Percentiles rank a stretch among this genome's conserved stretches.
Evolutionary conservation across 2,113 vertebrate genomes (phyloP).

Genomic region (Melanotaenia duboulayi): DNA sequence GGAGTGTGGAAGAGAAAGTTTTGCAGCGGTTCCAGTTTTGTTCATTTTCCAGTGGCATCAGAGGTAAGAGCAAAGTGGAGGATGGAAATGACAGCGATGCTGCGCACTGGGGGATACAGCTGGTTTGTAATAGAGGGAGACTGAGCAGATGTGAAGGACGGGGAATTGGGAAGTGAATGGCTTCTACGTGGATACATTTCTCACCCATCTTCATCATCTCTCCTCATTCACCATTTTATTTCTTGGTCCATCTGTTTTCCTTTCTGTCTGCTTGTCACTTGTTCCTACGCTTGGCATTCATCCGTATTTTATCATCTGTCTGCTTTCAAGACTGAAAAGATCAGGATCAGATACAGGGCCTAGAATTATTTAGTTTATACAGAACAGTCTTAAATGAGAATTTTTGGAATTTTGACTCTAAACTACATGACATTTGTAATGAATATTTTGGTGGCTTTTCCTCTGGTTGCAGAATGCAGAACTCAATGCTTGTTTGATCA

Average conservation of each 20-base stretch:
- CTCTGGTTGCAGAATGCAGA: too few species aligned
- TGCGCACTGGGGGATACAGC: constrained; percentile 54
- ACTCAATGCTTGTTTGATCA: not conserved
- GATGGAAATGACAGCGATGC: constrained; percentile 67
- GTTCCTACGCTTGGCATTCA: constrained; percentile 28
- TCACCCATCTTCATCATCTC: constrained; percentile 51
- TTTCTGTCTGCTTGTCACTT: constrained; percentile 17
- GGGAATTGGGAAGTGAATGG: constrained; percentile 74
- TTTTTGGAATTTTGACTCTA: not conserved
- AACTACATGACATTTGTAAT: not conserved
- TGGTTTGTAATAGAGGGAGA: constrained; percentile 66
- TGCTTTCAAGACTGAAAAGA: constrained; percentile 12
- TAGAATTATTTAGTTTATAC: constrained; percentile 30
- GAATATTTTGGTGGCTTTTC: not conserved
- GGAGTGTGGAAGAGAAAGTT: constrained; percentile 67
- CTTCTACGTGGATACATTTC: constrained; percentile 64
- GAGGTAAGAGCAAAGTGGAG: constrained; percentile 59
- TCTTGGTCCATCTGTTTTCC: constrained; percentile 49
- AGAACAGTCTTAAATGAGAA: not conserved
- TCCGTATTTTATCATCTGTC: constrained; percentile 15
- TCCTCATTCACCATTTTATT: constrained; percentile 57
- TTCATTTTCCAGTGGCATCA: constrained; percentile 68
- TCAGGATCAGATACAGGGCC: not conserved
- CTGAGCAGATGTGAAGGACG: constrained; percentile 69
- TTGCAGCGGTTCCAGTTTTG: constrained; percentile 61